phyloP scores from a whole-genome alignment of 2,797 vertebrate genomes.

The Mastacembelus armatus region DNA sequence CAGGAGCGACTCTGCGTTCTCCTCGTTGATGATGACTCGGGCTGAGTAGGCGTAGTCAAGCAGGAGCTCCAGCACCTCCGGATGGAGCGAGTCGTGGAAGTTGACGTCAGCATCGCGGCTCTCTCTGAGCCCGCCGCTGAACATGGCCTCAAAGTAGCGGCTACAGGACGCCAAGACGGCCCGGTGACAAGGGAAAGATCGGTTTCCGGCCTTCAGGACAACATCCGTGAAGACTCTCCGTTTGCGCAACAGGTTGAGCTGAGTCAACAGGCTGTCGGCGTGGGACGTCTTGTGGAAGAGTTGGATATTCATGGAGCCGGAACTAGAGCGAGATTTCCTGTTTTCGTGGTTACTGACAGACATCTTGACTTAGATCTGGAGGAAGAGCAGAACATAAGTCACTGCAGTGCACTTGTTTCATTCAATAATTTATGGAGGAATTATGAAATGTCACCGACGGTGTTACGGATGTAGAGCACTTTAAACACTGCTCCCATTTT shows the following conservation, averaged over 20 bases:
- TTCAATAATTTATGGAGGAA: neutral
- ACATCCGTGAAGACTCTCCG: constrained; percentile 87
- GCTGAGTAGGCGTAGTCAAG: constrained; percentile 90
- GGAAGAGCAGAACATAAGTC: neutral
- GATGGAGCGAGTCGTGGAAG: constrained; percentile 88
- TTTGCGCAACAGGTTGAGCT: constrained; percentile 88
- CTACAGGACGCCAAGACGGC: constrained; percentile 89
- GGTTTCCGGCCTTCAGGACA: constrained; percentile 83
- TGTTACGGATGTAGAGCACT: constrained; percentile 27
- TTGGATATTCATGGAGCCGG: constrained; percentile 91
- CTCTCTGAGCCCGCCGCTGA: constrained; percentile 86
- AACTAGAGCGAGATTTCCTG: constrained; percentile 89
- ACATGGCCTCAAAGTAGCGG: constrained; percentile 91
- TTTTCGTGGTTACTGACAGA: constrained; percentile 90
- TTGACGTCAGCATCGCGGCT: constrained; percentile 86
- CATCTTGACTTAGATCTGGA: constrained; percentile 78
- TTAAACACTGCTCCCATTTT: constrained; percentile 34
- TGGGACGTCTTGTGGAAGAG: constrained; percentile 90
- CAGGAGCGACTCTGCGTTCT: constrained; percentile 89
- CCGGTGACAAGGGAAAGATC: constrained; percentile 86
- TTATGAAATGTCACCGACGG: neutral
- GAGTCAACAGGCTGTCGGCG: constrained; percentile 88
- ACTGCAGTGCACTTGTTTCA: neutral
- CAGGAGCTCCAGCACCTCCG: constrained; percentile 88
- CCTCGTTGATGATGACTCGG: constrained; percentile 88